A percentile compares a stretch with the other conserved stretches of the same genome.
phyloP scores from a whole-genome alignment of 2,888 invertebrate genomes.

The Cryptus armator region DNA sequence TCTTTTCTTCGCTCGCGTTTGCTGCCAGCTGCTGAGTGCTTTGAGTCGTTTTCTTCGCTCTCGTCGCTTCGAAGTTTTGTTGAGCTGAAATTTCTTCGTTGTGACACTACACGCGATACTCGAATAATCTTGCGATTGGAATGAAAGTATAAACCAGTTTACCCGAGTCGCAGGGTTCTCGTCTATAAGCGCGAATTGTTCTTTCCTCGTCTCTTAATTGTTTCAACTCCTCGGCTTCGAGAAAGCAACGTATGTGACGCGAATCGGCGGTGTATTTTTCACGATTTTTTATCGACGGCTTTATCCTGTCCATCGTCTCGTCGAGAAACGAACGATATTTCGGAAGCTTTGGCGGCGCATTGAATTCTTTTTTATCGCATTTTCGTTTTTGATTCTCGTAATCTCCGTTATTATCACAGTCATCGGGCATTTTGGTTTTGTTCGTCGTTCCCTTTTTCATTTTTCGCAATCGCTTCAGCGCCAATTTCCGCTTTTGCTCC shows the following conservation, averaged over 20 bases:
- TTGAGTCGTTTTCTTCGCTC: slow-evolving; percentile 16
- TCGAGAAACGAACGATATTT: slow-evolving; percentile 53
- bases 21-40: background rate
- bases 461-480: slow-evolving; percentile 34
- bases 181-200: background rate
- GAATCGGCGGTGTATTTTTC: slow-evolving; percentile 64
- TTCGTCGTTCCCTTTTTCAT: slow-evolving; percentile 23
- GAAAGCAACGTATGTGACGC: slow-evolving; percentile 71
- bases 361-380: slow-evolving; percentile 29
- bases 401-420: slow-evolving; percentile 36
- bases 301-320: slow-evolving; percentile 69
- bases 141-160: slow-evolving; percentile 18
- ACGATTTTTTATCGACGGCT: slow-evolving; percentile 74
- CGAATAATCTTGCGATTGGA: background rate
- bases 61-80: background rate
- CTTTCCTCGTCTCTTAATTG: slow-evolving; percentile 31
- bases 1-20: background rate
- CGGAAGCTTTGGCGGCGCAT: slow-evolving; percentile 9
- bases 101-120: background rate
- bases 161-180: slow-evolving; percentile 32
- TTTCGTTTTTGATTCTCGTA: slow-evolving; percentile 25
- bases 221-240: slow-evolving; percentile 33
- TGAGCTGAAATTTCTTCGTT: slow-evolving; percentile 16
- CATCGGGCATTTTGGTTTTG: slow-evolving; percentile 22
- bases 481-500: slow-evolving; percentile 44